phyloP scores from a whole-genome alignment of 2,888 invertebrate genomes.

The Drosophila kanekoi region DNA sequence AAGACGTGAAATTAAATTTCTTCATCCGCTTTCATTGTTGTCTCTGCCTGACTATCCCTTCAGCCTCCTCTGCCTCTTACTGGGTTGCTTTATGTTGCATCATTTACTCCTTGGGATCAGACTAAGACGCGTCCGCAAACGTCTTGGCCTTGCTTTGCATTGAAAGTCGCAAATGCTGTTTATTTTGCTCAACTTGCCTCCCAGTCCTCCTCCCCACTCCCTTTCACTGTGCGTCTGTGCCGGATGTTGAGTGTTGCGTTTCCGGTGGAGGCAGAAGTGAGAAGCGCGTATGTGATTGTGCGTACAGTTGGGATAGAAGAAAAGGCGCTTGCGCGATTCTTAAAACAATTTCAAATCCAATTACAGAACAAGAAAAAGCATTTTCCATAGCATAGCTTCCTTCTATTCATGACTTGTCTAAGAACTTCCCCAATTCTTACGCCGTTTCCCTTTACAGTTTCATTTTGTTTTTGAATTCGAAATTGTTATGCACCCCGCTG shows the following conservation, averaged over 20 bases:
- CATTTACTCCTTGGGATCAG: constrained; percentile 79
- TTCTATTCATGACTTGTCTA: constrained; percentile 40
- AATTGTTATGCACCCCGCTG: constrained; percentile 65
- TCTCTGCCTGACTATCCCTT: background rate
- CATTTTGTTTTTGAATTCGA: constrained; percentile 62
- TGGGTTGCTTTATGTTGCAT: constrained; percentile 59
- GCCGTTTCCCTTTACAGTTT: constrained; percentile 40
- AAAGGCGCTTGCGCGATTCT: constrained; percentile 51
- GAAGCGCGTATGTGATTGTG: constrained; percentile 22
- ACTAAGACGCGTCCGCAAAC: constrained; percentile 54
- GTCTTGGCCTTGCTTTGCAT: constrained; percentile 45
- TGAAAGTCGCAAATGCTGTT: constrained; percentile 61
- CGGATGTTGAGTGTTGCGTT: constrained; percentile 75
- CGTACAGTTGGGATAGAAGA: constrained; percentile 45
- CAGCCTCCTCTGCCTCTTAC: background rate
- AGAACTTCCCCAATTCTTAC: constrained; percentile 13
- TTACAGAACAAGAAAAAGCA: constrained; percentile 72
- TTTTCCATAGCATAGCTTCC: constrained; percentile 67
- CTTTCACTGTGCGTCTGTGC: constrained; percentile 42
- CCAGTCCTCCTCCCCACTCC: background rate
- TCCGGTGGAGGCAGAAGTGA: constrained; percentile 40
- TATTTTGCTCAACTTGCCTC: constrained; percentile 50
- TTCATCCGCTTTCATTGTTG: constrained; percentile 73
- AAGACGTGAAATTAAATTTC: constrained; percentile 83
- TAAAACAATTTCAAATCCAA: constrained; percentile 79